Evolutionary conservation across 2,113 vertebrate genomes (phyloP).

Genomic region (Crypturellus undulatus): DNA sequence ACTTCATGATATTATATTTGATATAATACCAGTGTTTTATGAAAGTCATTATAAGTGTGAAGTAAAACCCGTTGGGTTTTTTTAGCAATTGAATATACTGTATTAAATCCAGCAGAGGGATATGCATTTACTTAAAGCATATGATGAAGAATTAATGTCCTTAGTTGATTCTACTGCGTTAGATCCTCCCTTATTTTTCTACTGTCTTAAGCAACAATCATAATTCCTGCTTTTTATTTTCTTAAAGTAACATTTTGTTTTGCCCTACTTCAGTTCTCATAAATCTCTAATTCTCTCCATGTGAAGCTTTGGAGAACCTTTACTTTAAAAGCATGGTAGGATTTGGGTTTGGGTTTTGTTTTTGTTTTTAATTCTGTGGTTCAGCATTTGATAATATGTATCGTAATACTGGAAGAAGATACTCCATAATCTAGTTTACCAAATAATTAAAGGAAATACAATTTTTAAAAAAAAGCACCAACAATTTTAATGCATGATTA

Average conservation of each 20-base stretch:
- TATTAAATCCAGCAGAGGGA: background rate
- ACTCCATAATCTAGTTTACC: background rate
- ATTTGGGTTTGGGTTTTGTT: background rate
- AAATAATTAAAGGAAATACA: background rate
- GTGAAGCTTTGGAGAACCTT: background rate
- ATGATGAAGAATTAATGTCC: background rate
- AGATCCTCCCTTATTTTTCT: background rate
- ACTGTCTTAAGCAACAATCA: background rate
- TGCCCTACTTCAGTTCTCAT: background rate
- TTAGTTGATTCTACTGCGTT: background rate
- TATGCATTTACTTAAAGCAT: background rate
- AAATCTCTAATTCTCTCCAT: background rate
- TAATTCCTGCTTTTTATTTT: background rate
- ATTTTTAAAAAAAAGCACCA: no score
- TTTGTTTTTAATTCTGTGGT: background rate
- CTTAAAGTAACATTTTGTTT: background rate
- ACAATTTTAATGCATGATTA: background rate
- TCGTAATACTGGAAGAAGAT: background rate
- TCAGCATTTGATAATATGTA: background rate
- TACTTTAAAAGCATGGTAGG: background rate
- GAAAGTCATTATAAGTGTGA: background rate
- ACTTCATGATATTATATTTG: background rate
- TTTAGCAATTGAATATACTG: background rate
- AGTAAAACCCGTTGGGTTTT: no score
- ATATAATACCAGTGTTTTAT: background rate